Evolutionary conservation across 2,888 invertebrate genomes (phyloP).

Genomic region (Invenusta paracnida): DNA sequence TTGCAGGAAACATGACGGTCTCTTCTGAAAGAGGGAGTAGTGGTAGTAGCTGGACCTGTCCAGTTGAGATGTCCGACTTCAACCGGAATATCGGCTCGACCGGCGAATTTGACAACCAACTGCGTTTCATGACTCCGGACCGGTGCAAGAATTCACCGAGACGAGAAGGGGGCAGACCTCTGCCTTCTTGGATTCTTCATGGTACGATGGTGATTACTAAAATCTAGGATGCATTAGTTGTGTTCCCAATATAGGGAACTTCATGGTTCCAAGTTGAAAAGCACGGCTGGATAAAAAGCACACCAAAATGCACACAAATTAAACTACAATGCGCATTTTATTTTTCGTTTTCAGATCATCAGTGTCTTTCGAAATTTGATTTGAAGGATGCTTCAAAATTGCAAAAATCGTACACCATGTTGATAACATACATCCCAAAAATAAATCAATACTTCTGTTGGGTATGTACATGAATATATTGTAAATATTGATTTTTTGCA

Average conservation of each 20-base stretch:
- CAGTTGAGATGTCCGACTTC: slow-evolving; percentile 32
- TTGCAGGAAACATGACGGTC: slow-evolving; percentile 29
- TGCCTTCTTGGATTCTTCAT: too few species aligned
- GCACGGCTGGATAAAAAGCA: too few species aligned
- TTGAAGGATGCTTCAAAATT: neutral
- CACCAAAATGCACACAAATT: too few species aligned
- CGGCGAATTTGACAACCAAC: slow-evolving; percentile 38
- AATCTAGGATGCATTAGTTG: too few species aligned
- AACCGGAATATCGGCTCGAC: slow-evolving; percentile 33
- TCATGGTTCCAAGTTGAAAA: too few species aligned
- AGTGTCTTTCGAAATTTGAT: neutral
- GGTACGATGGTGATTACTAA: too few species aligned
- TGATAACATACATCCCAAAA: slow-evolving; percentile 35
- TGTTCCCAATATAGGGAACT: too few species aligned
- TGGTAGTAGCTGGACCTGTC: neutral
- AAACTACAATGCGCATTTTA: neutral
- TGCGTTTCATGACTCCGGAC: too few species aligned
- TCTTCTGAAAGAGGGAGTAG: neutral
- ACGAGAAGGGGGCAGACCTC: too few species aligned
- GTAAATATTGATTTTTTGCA: neutral
- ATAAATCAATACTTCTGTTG: slow-evolving; percentile 36
- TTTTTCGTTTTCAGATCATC: neutral
- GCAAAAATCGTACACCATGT: neutral
- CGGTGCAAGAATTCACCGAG: too few species aligned
- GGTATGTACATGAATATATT: slow-evolving; percentile 7